These are phyloP conservation scores for Aethina tumida DNA, from an alignment of 1,140 invertebrate species.

Conservation along the genomic window DNA sequence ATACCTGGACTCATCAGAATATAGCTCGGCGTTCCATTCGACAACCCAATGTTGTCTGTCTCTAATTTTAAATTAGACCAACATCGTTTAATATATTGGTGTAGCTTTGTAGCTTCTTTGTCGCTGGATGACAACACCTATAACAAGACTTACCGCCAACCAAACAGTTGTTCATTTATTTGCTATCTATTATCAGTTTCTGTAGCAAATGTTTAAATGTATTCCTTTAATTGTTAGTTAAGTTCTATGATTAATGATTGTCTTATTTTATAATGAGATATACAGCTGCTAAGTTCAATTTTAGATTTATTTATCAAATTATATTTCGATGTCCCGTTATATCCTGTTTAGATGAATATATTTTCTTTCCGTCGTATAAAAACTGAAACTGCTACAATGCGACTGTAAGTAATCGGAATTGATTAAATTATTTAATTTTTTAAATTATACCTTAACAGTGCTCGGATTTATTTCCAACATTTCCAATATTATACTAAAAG, in stretches of 20 bases:
- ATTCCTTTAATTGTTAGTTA: constrained; percentile 28
- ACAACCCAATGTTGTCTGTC: no score
- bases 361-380: constrained; percentile 2
- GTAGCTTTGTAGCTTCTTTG: no score
- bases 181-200: constrained; percentile 1
- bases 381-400: constrained; percentile 26
- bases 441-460: no score
- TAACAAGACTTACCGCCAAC: neutral
- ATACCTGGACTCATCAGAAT: no score
- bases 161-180: neutral
- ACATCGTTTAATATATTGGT: no score
- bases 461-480: no score
- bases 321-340: constrained; percentile 1
- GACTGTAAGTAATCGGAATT: constrained; percentile 26
- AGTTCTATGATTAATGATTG: constrained; percentile 28
- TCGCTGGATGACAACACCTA: neutral
- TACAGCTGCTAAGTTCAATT: constrained; percentile 26
- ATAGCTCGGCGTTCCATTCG: no score
- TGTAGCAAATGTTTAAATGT: constrained; percentile 2
- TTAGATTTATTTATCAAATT: constrained; percentile 21
- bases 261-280: constrained; percentile 30
- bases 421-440: no score
- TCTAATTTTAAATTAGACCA: no score
- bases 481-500: no score
- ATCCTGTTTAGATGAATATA: constrained; percentile 1